Evolutionary conservation across 2,797 vertebrate species (phyloP), one percentile per base, ranked within the genome.

Genomic region (Gila robusta): DNA sequence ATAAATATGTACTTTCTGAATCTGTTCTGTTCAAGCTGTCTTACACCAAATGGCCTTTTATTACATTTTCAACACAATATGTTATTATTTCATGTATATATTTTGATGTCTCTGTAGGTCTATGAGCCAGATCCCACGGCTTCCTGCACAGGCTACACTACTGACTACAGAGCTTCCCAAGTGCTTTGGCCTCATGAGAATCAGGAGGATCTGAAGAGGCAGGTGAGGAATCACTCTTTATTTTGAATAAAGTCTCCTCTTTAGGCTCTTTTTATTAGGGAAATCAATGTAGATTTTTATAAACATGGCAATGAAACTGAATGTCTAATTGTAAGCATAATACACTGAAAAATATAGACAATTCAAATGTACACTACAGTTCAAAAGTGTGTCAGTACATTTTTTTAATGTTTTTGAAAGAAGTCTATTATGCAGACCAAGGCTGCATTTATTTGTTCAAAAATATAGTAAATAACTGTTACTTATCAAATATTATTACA

Each of bases 161-260:
- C 79, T 35, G 72, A 87, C 87, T 81, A 66, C 87, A 92, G 59
- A 44, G 78, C 86, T 77, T 39, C 91, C 4, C 87, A 82, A 4
- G 28, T 91, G 1, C 89, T 96, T 86, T 96, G 96, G 95, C 94
- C 96, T 88, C 94, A 93, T 62, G 89, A 90, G n/a, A 95, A 97
- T 85, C 89, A 93, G 76, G 97, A 97, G 86, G 94, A 97, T 79
- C 88, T 94, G 16, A 96, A 91, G 89, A 96, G 96, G 93, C 96
- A 97, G 96, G 98, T 96, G 88, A 35, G 52, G 12, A 77, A 77
- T n/a, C 35, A 73, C 11, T 41, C n/a, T 39, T 59, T 14, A 47
- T 71, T 71, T 19, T 17, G n/a, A 71, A 21, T 39, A 32, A 6
- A 28, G 52, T 56, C 26, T 64, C n/a, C 23, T 19, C 37, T 62